phyloP scores from a whole-genome alignment of 2,797 vertebrate species.

The Lerista edwardsae region DNA sequence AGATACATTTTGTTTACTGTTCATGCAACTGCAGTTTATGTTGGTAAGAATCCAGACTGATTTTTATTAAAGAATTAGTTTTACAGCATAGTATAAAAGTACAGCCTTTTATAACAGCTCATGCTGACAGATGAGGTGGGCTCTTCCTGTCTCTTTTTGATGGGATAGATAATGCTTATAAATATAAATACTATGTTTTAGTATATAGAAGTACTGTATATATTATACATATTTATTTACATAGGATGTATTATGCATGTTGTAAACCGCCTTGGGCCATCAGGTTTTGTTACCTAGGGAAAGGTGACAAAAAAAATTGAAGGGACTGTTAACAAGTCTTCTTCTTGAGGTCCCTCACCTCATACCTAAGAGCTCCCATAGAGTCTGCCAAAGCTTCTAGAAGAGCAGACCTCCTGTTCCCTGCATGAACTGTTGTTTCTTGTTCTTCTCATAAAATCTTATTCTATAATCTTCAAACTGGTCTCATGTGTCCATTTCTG shows the following conservation, averaged over 20 bases:
- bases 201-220: no score
- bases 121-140: background rate
- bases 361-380: background rate
- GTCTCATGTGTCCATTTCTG: background rate
- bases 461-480: background rate
- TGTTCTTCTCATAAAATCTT: background rate
- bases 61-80: background rate
- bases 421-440: background rate
- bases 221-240: no score
- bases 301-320: no score
- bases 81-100: no score
- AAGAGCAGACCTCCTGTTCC: background rate
- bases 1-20: background rate
- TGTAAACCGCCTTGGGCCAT: no score
- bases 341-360: background rate
- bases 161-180: no score
- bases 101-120: background rate
- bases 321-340: no score
- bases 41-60: background rate
- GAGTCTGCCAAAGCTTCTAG: background rate
- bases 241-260: no score
- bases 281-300: no score
- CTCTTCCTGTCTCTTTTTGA: no score
- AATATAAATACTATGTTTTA: no score
- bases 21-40: background rate